phyloP scores from a whole-genome alignment of 2,888 invertebrate genomes.

The Leucophenga montana region DNA sequence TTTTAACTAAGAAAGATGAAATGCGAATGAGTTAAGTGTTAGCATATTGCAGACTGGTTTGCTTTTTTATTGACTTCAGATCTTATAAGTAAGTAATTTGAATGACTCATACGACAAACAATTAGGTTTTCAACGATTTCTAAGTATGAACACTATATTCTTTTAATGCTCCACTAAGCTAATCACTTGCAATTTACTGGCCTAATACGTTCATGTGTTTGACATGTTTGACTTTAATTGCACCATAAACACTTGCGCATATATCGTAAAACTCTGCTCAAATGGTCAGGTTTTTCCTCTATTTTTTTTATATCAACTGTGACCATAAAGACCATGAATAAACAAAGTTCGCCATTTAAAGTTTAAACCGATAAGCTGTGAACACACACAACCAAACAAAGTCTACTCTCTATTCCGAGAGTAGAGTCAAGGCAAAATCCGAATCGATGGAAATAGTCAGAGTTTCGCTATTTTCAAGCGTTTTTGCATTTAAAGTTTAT shows the following conservation, averaged over 20 bases:
- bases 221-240: background rate
- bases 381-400: background rate
- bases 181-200: no score
- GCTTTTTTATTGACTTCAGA: no score
- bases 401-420: background rate
- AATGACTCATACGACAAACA: no score
- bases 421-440: background rate
- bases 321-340: no score
- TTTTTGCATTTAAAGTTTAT: no score
- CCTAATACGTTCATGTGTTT: background rate
- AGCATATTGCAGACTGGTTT: no score
- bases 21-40: no score
- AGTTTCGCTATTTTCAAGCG: background rate
- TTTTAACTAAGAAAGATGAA: no score
- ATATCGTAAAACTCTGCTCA: constrained; percentile 1
- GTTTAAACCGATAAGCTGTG: background rate
- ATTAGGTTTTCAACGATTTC: no score
- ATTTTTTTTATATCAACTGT: background rate
- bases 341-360: constrained; percentile 2
- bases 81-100: no score
- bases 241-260: constrained; percentile 15
- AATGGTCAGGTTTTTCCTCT: background rate
- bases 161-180: no score
- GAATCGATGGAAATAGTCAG: background rate
- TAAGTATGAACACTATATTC: no score